Conservation (phyloP, 2,113 vertebrate genomes). For the Semicossyphus pulcher region DNA sequence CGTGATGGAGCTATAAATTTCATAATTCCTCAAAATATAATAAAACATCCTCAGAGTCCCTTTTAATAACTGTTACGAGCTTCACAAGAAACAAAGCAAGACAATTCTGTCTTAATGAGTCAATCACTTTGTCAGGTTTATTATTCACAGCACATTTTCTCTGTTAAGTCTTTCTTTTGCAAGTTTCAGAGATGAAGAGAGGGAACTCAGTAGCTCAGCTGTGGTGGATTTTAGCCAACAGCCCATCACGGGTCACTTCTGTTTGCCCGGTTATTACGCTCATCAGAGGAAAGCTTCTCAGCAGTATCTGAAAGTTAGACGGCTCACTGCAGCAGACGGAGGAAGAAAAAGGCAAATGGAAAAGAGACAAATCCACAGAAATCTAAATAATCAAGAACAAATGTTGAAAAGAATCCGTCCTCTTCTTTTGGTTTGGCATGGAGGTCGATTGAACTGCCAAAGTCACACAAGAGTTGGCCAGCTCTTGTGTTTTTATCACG, state of each 20-base stretch:
- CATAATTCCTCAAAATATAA: conserved; percentile 32
- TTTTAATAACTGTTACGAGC: conserved; percentile 22
- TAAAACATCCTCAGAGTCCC: conserved; percentile 45
- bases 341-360: conserved; percentile 19
- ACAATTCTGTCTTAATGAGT: conserved; percentile 22
- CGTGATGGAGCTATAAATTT: conserved; percentile 46
- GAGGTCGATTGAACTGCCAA: not conserved
- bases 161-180: not conserved
- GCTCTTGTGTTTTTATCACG: not conserved
- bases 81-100: conserved; percentile 21
- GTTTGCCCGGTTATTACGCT: conserved; percentile 36
- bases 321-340: not conserved
- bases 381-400: conserved; percentile 34
- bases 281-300: too few relatives aligned
- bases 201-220: conserved; percentile 43
- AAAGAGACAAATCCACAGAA: too few relatives aligned
- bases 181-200: conserved; percentile 33
- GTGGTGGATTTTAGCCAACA: conserved; percentile 39
- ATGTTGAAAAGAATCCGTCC: not conserved
- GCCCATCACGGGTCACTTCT: conserved; percentile 23
- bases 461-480: not conserved
- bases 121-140: conserved; percentile 1
- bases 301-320: conserved; percentile 26
- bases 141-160: conserved; percentile 1
- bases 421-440: conserved; percentile 1